A percentile compares a stretch with the other conserved stretches of the same genome.
These are phyloP conservation scores for Melieria crassipennis DNA, from an alignment of 2,888 invertebrate species.

Conservation along the genomic window DNA sequence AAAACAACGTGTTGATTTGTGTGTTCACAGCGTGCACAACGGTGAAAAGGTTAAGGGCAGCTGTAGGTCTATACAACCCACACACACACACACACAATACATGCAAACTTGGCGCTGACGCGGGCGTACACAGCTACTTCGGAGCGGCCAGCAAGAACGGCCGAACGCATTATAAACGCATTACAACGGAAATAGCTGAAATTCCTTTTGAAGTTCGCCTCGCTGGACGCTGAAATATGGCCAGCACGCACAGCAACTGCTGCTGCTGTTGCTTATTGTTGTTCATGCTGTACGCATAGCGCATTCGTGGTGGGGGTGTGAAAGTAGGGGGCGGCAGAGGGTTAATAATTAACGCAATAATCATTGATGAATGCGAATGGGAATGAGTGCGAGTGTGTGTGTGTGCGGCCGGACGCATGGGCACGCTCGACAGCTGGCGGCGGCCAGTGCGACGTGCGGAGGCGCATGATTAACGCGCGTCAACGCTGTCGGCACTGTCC, in stretches of 20 bases:
- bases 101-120: too few species aligned
- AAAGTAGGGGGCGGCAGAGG: conserved; percentile 34
- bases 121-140: background rate
- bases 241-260: background rate
- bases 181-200: conserved; percentile 52
- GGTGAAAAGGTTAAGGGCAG: background rate
- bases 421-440: too few species aligned
- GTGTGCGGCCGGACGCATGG: conserved; percentile 17
- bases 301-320: background rate
- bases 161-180: conserved; percentile 27
- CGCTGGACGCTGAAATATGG: conserved; percentile 9
- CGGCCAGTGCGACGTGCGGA: conserved; percentile 43
- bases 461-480: background rate
- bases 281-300: background rate
- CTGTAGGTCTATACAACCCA: background rate
- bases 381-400: conserved; percentile 14
- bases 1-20: conserved; percentile 25
- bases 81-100: conserved; percentile 11
- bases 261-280: conserved; percentile 10
- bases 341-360: conserved; percentile 60
- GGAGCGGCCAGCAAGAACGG: conserved; percentile 10
- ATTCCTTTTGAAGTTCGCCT: conserved; percentile 57
- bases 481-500: too few species aligned
- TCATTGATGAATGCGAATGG: conserved; percentile 53
- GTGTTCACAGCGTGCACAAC: background rate